Base-by-base conservation (phyloP, 2,888 invertebrate genomes). In the Cheilosia scutellata region DNA sequence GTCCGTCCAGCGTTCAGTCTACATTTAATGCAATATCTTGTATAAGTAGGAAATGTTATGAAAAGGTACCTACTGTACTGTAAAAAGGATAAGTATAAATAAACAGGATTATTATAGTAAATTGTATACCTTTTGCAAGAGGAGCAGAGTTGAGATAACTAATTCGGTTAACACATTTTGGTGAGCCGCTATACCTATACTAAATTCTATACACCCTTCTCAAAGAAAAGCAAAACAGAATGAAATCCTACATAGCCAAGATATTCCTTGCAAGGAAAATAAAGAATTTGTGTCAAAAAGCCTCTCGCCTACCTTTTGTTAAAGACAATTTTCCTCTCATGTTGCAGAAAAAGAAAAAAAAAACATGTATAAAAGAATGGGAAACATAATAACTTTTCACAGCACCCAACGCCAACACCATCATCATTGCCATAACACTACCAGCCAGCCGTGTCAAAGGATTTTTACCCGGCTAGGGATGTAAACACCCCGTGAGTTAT, bases 401-500 rank as follows among this genome's bases (percentile, higher is more conserved):
- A 55, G 27, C 37, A 33, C 47, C 58, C 51, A 57, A 27, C 57
- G 44, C 37, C 65, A 51, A 53, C 55, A 58, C 44, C 44, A 76
- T 53, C 49, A 79, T 65, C 51, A 57, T 49, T 47, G 37, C 63
- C 71, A 49, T 29, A 37, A 27, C 37, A 37, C 33, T 42, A 65
- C 42, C 29, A 63, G 47, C 31, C 62, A 70, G 47, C 58, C 51
- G n/a, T 76, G 76, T 70, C 70, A 82, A 76, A 82, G 82, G 70
- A 27, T 65, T 72, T 72, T 66, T 37, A 42, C 29, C 47, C n/a
- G 20, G 37, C 33, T 40, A 13, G 11, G 33, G 42, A 77, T 63
- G 58, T 62, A 68, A 74, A 66, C 58, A 55, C 47, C 58, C 55
- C n/a, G 47, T 55, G 72, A 72, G 72, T 84, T 84, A 79, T 79